A percentile compares a stretch with the other conserved stretches of the same genome.
Evolutionary conservation across 2,113 vertebrate genomes (phyloP).

Genomic region (Manacus vitellinus): DNA sequence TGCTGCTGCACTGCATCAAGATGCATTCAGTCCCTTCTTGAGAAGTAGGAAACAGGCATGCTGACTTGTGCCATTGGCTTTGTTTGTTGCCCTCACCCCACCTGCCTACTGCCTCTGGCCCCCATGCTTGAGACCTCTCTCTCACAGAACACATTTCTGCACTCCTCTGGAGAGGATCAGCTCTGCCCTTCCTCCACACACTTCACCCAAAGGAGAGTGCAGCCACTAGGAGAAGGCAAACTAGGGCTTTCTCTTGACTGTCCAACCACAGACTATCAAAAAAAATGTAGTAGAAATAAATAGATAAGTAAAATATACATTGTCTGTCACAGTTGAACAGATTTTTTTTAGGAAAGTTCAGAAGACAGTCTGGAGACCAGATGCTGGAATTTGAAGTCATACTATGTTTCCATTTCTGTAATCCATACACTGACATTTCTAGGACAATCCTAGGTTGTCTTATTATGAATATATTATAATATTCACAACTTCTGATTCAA

Average conservation of each 20-base stretch:
- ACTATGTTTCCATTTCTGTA: background rate
- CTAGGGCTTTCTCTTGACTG: rapidly evolving
- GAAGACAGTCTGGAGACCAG: background rate
- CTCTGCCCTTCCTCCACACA: rapidly evolving
- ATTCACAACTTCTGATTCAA: background rate
- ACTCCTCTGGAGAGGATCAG: background rate
- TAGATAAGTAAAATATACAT: background rate
- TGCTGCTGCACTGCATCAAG: background rate
- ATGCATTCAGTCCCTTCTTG: background rate
- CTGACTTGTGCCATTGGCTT: background rate
- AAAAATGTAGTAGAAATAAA: background rate
- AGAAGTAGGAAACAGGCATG: background rate
- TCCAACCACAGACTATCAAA: background rate
- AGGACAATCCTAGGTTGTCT: background rate
- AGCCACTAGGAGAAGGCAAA: background rate
- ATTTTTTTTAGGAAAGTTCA: background rate
- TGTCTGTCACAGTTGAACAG: background rate
- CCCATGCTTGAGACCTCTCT: rapidly evolving
- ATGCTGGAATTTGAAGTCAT: background rate
- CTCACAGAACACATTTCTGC: background rate
- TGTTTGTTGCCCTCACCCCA: background rate
- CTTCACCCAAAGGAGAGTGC: background rate
- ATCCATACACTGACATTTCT: background rate
- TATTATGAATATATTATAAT: background rate
- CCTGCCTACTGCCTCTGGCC: background rate